Conservation (phyloP, 2,113 vertebrate genomes). For the Todiramphus chloris region DNA sequence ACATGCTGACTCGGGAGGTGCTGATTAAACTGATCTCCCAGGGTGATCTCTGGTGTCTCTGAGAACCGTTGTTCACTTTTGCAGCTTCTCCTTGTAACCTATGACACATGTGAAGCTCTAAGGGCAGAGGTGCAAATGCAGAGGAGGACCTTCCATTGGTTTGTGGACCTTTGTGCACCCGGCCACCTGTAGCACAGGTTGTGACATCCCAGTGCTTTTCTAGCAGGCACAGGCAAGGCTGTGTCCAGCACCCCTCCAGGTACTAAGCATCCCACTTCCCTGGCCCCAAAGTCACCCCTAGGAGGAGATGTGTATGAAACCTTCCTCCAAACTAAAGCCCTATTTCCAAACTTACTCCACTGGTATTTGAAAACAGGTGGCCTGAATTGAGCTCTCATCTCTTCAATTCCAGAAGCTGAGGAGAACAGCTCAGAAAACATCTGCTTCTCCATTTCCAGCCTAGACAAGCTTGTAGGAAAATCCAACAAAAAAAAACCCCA, state of each 20-base stretch:
- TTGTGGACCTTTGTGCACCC: rapidly evolving
- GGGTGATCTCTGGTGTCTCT: neutral
- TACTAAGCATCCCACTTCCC: rapidly evolving
- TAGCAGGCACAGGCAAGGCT: neutral
- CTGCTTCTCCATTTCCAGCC: neutral
- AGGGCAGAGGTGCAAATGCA: neutral
- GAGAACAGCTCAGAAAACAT: neutral
- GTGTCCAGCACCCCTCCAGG: neutral
- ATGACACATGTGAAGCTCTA: rapidly evolving
- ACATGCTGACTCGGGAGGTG: rapidly evolving
- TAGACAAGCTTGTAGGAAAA: neutral
- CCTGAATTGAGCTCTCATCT: neutral
- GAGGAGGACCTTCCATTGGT: neutral
- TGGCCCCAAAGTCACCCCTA: too few species aligned
- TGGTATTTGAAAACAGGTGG: neutral
- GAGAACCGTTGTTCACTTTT: neutral
- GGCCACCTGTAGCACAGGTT: rapidly evolving
- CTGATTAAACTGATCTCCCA: neutral
- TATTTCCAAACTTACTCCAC: neutral
- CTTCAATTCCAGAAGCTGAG: neutral
- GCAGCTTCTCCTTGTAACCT: neutral
- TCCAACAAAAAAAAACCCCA: neutral
- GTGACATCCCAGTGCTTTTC: neutral
- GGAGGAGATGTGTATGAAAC: neutral
- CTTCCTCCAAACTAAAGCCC: neutral